Evolutionary conservation across 2,113 vertebrate genomes (phyloP).

Genomic region (Cromileptes altivelis): DNA sequence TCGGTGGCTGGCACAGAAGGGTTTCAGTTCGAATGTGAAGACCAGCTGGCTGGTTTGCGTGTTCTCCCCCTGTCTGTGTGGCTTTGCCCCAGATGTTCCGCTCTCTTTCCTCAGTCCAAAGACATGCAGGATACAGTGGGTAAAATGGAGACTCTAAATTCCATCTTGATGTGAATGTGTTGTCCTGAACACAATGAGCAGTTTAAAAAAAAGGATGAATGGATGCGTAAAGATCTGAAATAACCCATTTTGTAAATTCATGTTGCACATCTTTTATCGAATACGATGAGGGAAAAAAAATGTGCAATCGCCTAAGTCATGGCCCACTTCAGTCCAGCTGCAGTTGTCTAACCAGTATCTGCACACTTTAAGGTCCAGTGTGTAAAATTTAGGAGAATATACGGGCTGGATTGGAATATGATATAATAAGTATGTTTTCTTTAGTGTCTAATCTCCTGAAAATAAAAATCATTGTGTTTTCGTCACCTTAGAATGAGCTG

Average conservation of each 20-base stretch:
- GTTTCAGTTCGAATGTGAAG: constrained; percentile 25
- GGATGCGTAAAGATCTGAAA: neutral
- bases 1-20: neutral
- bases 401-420: too few species aligned
- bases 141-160: neutral
- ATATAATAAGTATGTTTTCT: too few species aligned
- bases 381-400: too few species aligned
- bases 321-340: neutral
- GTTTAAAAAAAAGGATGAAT: neutral
- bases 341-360: neutral
- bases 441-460: too few species aligned
- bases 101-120: neutral
- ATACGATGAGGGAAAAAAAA: neutral
- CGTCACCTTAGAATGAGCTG: too few species aligned
- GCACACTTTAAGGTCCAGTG: too few species aligned
- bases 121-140: neutral
- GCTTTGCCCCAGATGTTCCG: constrained; percentile 26
- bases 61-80: neutral
- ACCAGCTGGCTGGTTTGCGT: constrained; percentile 31
- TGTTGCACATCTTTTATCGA: neutral
- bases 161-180: neutral
- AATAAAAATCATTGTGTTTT: too few species aligned
- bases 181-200: neutral
- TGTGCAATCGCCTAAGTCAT: too few species aligned
- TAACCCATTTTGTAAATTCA: too few species aligned